These are phyloP conservation scores for Jacana jacana DNA, from an alignment of 2,113 vertebrate species.

Conservation along the genomic window DNA sequence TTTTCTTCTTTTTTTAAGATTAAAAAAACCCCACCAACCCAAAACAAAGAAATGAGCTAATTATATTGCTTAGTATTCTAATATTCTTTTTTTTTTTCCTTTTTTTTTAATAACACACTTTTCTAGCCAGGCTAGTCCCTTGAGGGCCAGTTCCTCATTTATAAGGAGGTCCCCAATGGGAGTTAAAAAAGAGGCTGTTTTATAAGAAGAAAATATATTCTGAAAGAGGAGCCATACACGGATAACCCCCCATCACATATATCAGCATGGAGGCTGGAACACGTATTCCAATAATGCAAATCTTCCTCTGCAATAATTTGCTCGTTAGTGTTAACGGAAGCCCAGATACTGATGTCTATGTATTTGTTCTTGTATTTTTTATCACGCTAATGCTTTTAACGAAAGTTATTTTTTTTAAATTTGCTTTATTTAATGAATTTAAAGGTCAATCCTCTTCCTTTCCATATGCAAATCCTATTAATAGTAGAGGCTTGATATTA, in stretches of 20 bases:
- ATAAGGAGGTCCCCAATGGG: conserved; percentile 67
- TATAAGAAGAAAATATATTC: conserved; percentile 55
- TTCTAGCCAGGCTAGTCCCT: conserved; percentile 72
- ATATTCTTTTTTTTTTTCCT: background rate
- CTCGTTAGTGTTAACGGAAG: conserved; percentile 39
- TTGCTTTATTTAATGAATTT: conserved; percentile 57
- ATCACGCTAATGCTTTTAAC: conserved; percentile 24
- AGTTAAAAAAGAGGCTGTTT: conserved; percentile 63
- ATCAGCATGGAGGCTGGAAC: conserved; percentile 35
- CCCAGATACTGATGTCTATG: background rate
- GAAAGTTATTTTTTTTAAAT: conserved; percentile 43
- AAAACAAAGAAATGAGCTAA: conserved; percentile 68
- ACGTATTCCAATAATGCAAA: conserved; percentile 10
- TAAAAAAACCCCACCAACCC: background rate
- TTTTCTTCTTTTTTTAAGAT: conserved; percentile 39
- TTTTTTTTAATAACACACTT: conserved; percentile 69
- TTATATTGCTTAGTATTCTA: conserved; percentile 72
- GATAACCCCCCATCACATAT: background rate
- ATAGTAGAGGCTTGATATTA: conserved; percentile 63
- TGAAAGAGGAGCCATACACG: conserved; percentile 41
- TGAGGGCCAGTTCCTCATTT: conserved; percentile 73
- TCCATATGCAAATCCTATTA: conserved; percentile 61
- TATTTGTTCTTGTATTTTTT: conserved; percentile 57
- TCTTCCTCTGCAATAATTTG: conserved; percentile 46
- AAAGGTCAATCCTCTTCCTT: conserved; percentile 63